Percentiles rank a stretch among this genome's conserved stretches.
phyloP scores from a whole-genome alignment of 2,888 invertebrate species.

The Trichopria drosophilae region DNA sequence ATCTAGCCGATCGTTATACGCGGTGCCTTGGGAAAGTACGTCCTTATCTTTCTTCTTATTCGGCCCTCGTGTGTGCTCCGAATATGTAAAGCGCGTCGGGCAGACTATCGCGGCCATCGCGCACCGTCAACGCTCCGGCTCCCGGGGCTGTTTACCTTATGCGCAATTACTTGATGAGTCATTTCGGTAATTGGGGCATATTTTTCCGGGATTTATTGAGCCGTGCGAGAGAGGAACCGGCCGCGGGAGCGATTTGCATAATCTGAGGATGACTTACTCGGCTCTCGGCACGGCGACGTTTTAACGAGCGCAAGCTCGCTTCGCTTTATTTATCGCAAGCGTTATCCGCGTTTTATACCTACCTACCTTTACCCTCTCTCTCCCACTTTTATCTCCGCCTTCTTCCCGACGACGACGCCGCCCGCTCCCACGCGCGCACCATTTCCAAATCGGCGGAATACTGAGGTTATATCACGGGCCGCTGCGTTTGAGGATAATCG shows the following conservation, averaged over 20 bases:
- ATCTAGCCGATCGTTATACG: constrained; percentile 41
- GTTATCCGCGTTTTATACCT: constrained; percentile 37
- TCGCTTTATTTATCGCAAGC: constrained; percentile 44
- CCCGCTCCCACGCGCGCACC: constrained; percentile 5
- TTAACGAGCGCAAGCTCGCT: constrained; percentile 50
- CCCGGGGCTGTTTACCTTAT: constrained; percentile 44
- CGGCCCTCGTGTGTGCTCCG: constrained; percentile 45
- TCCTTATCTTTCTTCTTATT: constrained; percentile 48
- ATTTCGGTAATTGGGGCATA: constrained; percentile 56
- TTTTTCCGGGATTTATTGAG: constrained; percentile 52
- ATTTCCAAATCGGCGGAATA: background rate
- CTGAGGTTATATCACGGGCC: constrained; percentile 15
- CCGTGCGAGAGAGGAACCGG: constrained; percentile 31
- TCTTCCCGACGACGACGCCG: constrained; percentile 1
- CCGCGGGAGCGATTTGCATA: constrained; percentile 46
- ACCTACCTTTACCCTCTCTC: constrained; percentile 20
- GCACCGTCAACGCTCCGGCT: constrained; percentile 25
- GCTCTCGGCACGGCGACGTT: constrained; percentile 42
- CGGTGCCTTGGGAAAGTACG: constrained; percentile 46
- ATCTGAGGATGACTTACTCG: constrained; percentile 48
- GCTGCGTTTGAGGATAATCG: constrained; percentile 34
- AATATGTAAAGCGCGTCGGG: constrained; percentile 44
- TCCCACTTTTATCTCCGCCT: constrained; percentile 32
- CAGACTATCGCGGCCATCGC: constrained; percentile 40
- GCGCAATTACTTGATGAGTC: constrained; percentile 56